These are phyloP conservation scores for Sardina pilchardus DNA, from an alignment of 2,113 vertebrate species.

Conservation along the genomic window DNA sequence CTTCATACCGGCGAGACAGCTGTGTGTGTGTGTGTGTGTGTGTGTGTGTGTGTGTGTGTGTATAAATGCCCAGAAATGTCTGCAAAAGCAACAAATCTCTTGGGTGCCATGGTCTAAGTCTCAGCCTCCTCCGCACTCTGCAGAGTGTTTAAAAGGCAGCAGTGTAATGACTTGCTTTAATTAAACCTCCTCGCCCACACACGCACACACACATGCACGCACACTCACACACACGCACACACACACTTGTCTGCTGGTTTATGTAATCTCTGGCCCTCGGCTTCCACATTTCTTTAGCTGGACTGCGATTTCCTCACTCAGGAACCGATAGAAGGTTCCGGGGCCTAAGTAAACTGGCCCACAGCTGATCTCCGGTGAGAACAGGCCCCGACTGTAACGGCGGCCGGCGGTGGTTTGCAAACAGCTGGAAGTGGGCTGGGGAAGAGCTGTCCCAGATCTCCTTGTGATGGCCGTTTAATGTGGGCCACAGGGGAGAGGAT, in stretches of 20 bases:
- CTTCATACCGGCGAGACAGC: neutral
- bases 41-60: neutral
- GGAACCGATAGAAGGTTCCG: neutral
- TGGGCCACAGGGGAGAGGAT: neutral
- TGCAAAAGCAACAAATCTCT: constrained; percentile 1
- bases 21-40: neutral
- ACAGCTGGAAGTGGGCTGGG: neutral
- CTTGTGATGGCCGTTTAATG: neutral
- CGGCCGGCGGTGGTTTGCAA: neutral
- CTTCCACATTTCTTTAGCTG: neutral
- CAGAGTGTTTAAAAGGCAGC: neutral
- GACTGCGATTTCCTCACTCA: neutral
- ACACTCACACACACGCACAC: neutral
- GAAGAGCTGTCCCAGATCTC: neutral
- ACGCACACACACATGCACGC: neutral
- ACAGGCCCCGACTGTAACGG: neutral
- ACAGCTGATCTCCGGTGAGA: neutral
- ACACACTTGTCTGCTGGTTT: neutral
- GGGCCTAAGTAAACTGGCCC: neutral
- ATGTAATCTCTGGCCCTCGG: neutral
- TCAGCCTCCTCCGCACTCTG: neutral
- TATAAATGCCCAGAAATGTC: neutral
- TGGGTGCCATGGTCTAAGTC: neutral
- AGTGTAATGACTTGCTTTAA: neutral
- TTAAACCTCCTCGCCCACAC: neutral